Conservation (phyloP, 2,113 vertebrate species). For the Amia ocellicauda region DNA sequence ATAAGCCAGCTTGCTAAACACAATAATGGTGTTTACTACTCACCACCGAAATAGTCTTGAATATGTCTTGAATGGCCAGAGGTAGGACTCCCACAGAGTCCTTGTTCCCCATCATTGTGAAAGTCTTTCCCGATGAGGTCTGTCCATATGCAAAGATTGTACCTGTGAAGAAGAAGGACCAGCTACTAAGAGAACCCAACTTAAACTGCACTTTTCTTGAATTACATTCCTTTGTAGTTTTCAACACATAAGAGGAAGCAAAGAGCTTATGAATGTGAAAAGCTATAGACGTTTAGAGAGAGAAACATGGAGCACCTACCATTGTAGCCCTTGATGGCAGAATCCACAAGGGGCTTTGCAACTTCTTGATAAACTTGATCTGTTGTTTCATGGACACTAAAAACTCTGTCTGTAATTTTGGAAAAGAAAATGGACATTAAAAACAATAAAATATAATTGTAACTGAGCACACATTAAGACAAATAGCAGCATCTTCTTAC, state of each 20-base stretch:
- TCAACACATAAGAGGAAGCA: too few species aligned
- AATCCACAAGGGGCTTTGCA: constrained; percentile 87
- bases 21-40: too few species aligned
- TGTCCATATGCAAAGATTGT: constrained; percentile 97
- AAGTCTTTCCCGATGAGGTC: constrained; percentile 93
- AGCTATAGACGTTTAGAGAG: too few species aligned
- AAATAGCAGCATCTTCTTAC: background rate
- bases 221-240: too few species aligned
- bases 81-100: constrained; percentile 77
- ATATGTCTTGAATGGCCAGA: constrained; percentile 85
- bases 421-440: background rate
- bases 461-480: background rate
- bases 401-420: constrained; percentile 77
- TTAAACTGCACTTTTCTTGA: too few species aligned
- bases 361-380: constrained; percentile 79
- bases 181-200: background rate
- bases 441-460: too few species aligned
- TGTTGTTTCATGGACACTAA: constrained; percentile 76
- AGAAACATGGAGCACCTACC: constrained; percentile 64
- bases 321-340: constrained; percentile 86
- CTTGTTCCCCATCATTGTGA: constrained; percentile 89
- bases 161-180: constrained; percentile 58
- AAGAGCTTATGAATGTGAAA: too few species aligned
- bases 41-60: constrained; percentile 83
- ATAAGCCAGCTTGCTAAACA: too few species aligned